A percentile compares a stretch with the other conserved stretches of the same genome.
Conservation (phyloP, 2,888 invertebrate species). For the Erebia palarica region DNA sequence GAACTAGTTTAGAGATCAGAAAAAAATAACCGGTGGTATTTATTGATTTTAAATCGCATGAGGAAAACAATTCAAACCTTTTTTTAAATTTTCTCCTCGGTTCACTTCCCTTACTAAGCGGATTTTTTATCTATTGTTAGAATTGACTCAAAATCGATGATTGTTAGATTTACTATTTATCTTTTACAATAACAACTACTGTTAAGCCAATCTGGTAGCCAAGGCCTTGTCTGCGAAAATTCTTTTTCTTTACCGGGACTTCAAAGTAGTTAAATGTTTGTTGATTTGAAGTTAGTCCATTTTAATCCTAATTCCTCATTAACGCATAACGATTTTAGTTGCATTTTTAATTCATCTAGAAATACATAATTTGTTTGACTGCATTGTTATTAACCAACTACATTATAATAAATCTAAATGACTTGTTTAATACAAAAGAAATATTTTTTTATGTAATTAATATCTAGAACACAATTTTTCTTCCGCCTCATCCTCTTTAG, state of each 20-base stretch:
- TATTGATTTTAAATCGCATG: constrained; percentile 1
- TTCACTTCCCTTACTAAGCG: constrained; percentile 21
- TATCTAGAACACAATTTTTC: no score
- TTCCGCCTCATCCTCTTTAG: no score
- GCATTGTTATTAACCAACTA: neutral
- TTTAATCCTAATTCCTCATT: neutral
- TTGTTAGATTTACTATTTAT: constrained; percentile 21
- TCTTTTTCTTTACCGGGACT: constrained; percentile 1
- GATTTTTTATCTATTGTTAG: constrained; percentile 19
- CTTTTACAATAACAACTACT: constrained; percentile 6
- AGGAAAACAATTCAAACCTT: constrained; percentile 20
- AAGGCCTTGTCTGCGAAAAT: constrained; percentile 10
- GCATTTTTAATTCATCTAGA: neutral
- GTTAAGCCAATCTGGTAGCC: constrained; percentile 13
- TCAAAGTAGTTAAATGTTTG: neutral
- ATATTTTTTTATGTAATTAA: no score
- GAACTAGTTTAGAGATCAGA: neutral
- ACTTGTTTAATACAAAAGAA: no score
- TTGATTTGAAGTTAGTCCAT: neutral
- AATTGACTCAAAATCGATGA: no score
- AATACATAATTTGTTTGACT: neutral
- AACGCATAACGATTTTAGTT: neutral
- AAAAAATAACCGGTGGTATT: no score
- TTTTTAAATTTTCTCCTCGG: constrained; percentile 19
- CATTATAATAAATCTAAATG: no score